Base-by-base conservation (phyloP, 2,113 vertebrate species). In the Prinia subflava region DNA sequence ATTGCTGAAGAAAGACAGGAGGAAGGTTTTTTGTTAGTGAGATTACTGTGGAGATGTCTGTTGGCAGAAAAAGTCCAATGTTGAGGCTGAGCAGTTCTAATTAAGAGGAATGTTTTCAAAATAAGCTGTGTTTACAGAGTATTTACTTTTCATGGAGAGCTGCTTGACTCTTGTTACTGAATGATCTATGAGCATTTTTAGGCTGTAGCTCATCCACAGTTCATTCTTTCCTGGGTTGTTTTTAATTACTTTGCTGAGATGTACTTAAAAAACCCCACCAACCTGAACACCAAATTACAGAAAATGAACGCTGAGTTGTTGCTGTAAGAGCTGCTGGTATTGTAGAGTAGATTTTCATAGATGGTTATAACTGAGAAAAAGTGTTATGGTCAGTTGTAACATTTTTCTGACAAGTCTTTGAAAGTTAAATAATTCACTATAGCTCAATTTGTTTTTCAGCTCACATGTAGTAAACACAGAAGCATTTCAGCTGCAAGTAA, bases 401-500 rank as follows among this genome's bases (percentile, higher is more conserved):
- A 24, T 70, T 60, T 80, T 62, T 74, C 52, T 88, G 46, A 59
- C 28, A 77, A 73, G 33, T 39, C 46, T 91, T 59, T 50, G 30
- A 18, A 12, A 83, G n/a, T 62, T 85, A 83, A 81, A 84, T 85
- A 59, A 52, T 57, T 77, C 68, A 57, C 20, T 76, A 16, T 25
- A 76, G 33, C 39, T 84, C 50, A 41, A 42, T 79, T 85, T 80
- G 35, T 64, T 88, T 85, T 78, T 69, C 52, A 93, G 42, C 30
- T 83, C 31, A 53, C 39, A 47, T 79, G 35, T 35, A 65, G 28
- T 79, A 90, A 87, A 83, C 28, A 63, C 50, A 81, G 60, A 91
- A 89, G 23, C 80, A 95, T 94, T 95, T 83, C 52, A 95, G 39
- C 65, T 87, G n/a, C n/a, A 87, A 89, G 57, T 33, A 74, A 17